Conservation (phyloP, 2,797 vertebrate genomes). For the Ceyx erithaca region DNA sequence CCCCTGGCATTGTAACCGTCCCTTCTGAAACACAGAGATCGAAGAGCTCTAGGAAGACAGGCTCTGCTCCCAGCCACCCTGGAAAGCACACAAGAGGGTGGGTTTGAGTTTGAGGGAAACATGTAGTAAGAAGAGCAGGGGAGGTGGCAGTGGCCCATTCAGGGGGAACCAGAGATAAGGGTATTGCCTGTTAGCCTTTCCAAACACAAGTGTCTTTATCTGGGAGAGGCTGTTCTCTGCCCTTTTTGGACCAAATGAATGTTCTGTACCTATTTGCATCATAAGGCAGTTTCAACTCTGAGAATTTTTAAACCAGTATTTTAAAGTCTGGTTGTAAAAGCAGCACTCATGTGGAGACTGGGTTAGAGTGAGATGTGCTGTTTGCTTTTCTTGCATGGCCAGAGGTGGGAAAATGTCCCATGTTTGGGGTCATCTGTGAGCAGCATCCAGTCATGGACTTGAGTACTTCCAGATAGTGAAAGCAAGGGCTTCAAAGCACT, state of each 20-base stretch:
- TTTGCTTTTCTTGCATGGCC: background rate
- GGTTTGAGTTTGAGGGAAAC: background rate
- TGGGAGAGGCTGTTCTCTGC: background rate
- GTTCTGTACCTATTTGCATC: background rate
- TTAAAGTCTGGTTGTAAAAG: background rate
- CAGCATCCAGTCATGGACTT: background rate
- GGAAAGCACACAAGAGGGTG: rapidly evolving
- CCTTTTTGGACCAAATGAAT: background rate
- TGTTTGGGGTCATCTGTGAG: rapidly evolving
- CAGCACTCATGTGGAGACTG: background rate
- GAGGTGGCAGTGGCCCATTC: background rate
- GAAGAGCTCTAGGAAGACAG: background rate
- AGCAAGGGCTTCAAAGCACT: background rate
- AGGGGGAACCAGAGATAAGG: background rate
- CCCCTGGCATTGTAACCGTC: background rate
- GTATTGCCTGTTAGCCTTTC: background rate
- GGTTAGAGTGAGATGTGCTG: background rate
- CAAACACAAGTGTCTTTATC: background rate
- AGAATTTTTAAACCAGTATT: background rate
- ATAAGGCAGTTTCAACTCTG: background rate
- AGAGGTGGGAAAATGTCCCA: background rate
- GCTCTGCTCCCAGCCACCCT: background rate
- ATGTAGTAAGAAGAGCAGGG: background rate
- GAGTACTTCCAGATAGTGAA: background rate
- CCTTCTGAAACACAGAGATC: background rate